phyloP scores from a whole-genome alignment of 2,888 invertebrate species.

The Agrypnus murinus region DNA sequence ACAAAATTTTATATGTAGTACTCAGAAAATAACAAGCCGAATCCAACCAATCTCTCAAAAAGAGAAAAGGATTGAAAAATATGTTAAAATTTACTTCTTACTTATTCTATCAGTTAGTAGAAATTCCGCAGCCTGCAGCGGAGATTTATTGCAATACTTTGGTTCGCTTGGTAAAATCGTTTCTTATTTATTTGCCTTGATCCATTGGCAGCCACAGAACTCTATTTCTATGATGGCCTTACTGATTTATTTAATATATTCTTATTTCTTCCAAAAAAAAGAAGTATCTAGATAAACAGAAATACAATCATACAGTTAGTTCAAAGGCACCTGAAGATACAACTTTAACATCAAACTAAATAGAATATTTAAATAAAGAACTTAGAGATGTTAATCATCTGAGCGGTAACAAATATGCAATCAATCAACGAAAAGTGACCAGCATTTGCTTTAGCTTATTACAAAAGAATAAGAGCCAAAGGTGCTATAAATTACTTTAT shows the following conservation, averaged over 20 bases:
- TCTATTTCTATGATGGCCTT: slow-evolving; percentile 34
- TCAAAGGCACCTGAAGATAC: too few species aligned
- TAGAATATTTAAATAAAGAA: too few species aligned
- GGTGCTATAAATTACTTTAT: slow-evolving; percentile 31
- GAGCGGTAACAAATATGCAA: too few species aligned
- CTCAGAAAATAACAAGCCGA: too few species aligned
- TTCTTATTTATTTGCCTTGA: slow-evolving; percentile 45
- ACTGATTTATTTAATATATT: slow-evolving; percentile 30
- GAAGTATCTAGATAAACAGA: not conserved
- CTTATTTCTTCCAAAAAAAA: not conserved
- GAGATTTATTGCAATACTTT: slow-evolving; percentile 49
- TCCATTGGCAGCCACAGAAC: slow-evolving; percentile 40
- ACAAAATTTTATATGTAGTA: too few species aligned
- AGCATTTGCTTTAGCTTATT: slow-evolving; percentile 28
- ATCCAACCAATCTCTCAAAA: too few species aligned
- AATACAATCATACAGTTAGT: too few species aligned
- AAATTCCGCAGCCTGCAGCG: slow-evolving; percentile 40
- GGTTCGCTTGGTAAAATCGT: slow-evolving; percentile 46
- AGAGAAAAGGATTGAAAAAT: too few species aligned
- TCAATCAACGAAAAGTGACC: too few species aligned
- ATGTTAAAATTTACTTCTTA: slow-evolving; percentile 10
- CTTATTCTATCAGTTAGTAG: slow-evolving; percentile 43
- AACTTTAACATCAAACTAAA: too few species aligned
- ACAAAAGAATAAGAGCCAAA: slow-evolving; percentile 23
- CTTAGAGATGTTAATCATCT: too few species aligned